Base-by-base conservation (phyloP, 2,888 invertebrate genomes). In the Apomyelois bistriatella region DNA sequence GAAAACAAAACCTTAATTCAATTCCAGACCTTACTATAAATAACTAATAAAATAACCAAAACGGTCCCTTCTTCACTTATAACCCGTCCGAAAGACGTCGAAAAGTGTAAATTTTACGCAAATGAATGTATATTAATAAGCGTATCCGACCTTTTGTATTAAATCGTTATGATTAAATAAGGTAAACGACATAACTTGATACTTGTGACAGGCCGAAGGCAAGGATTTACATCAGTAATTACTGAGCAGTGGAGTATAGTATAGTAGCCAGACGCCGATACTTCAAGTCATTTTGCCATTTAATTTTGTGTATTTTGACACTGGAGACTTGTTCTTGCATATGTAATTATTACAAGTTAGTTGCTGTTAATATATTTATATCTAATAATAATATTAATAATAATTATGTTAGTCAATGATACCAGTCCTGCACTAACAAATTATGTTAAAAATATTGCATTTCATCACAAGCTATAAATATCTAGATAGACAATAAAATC, bases 211-310 rank as follows among this genome's bases (percentile, higher is more conserved):
- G 41, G 66, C 72, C 65, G 56, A 60, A 62, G 69, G 68, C 65
- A 58, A 64, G 65, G 75, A 79, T 79, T 79, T 79, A 74, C 75
- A 72, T 76, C 62, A 64, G 68, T 78, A 80, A 83, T 82, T 82
- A 77, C 73, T 58, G 60, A 68, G 64, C 64, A 62, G 68, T 65
- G 63, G 54, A 63, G 67, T 63, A 56, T 77, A 79, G 76, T 40
- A 67, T 22, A 60, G 68, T 81, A 82, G 82, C 60, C 57, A 42
- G 30, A 52, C n/a, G 53, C 56, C 50, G 42, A 55, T 55, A 54
- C 57, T 57, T 40, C 6, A 22, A 30, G 32, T 32, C n/a, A 17
- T 38, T 49, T 40, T 28, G 40, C 12, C 13, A 28, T 49, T 48
- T 49, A 22, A 6, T 40, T 32, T 30, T 46, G 30, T 32, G 42